Base-by-base conservation (phyloP, 2,797 vertebrate genomes). In the Enteromius viviparus region DNA sequence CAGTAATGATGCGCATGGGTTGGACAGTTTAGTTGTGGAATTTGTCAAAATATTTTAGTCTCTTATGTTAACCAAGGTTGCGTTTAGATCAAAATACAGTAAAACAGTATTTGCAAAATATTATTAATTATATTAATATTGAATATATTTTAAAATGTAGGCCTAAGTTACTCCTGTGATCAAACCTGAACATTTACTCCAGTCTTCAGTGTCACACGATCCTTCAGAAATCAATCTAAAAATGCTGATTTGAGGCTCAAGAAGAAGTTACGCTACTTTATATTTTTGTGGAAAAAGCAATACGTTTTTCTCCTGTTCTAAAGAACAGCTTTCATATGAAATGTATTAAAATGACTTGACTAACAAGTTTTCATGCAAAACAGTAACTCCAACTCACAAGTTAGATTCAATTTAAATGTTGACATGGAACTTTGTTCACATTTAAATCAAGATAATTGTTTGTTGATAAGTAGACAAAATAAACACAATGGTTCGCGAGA, bases 1-100 rank as follows among this genome's bases (percentile, higher is more conserved):
- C 11, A 75, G 3, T 75, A 3, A 15, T 75, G 32, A 4, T 40
- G 17, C n/a, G 47, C 9, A 55, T 40, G 51, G 11, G 12, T 37
- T 75, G 3, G n/a, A 6, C 26, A 6, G 15, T 51, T 51, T 32
- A 47, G 21, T 55, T n/a, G 21, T 42, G 21, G 37, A 12, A 40
- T 69, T 7, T 12, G 9, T n/a, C n/a, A 4, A 23, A 0, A 69
- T 14, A n/a, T 47, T 70, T 58, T 11, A 15, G 62, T 34, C 12
- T 72, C 14, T 49, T 72, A 72, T 32, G 4, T 47, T 72, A 49
- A 74, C 26, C 47, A 34, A 74, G 26, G 47, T 26, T 53, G 70
- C 15, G 0, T 51, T 51, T 74, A 53, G 4, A 53, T 34, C 26
- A 51, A 34, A 34, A 47, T 19, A 71, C 8, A 51, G 15, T 49